phyloP scores from a whole-genome alignment of 2,888 invertebrate species.

The Pandemis cinnamomeana region DNA sequence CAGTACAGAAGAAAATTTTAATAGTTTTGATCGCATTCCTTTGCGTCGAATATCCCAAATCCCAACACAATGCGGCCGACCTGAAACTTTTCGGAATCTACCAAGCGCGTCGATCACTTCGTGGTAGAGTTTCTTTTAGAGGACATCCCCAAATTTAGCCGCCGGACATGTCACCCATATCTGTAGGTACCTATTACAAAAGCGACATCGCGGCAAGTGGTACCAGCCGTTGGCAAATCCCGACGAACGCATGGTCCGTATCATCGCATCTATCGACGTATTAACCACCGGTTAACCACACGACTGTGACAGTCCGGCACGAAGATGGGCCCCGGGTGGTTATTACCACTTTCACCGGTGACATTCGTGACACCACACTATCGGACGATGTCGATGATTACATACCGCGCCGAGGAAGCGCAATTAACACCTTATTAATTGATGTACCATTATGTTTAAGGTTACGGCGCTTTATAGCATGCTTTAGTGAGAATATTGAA shows the following conservation, averaged over 20 bases:
- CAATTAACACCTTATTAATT: conserved; percentile 20
- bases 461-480: neutral
- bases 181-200: neutral
- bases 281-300: conserved; percentile 8
- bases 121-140: too few relatives aligned
- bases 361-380: conserved; percentile 24
- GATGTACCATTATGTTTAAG: neutral
- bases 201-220: neutral
- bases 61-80: too few relatives aligned
- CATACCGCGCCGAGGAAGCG: conserved; percentile 24
- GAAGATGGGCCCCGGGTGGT: conserved; percentile 20
- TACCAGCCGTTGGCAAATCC: neutral
- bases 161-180: too few relatives aligned
- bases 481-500: neutral
- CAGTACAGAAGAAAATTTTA: too few relatives aligned
- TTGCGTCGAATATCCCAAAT: too few relatives aligned
- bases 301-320: conserved; percentile 16
- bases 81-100: too few relatives aligned
- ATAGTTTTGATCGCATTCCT: too few relatives aligned
- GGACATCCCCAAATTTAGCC: too few relatives aligned
- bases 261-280: conserved; percentile 6
- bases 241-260: neutral
- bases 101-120: too few relatives aligned
- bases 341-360: conserved; percentile 34
- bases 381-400: conserved; percentile 6